Evolutionary conservation across 2,113 vertebrate species (phyloP), one percentile per base, ranked within the genome.

Genomic region (Pycnonotus jocosus): DNA sequence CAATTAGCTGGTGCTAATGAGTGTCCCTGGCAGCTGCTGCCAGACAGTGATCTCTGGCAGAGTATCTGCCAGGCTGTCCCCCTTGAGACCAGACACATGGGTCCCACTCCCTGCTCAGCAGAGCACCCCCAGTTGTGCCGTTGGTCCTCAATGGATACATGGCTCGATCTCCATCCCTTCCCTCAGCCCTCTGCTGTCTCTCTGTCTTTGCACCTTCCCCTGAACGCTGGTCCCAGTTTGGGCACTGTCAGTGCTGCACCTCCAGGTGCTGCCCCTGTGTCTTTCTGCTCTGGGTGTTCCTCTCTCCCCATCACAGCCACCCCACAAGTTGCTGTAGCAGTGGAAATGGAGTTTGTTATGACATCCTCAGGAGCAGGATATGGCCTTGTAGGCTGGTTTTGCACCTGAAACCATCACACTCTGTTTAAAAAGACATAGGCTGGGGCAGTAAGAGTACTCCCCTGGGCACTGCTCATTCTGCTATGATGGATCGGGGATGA

Each of bases 51-150:
- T 28, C 69, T 89, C 64, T 1, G 2, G 23, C 48, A 37, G 77
- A 57, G 16, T 37, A 11, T 56, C 72, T 87, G 30, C 35, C 50
- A 62, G 81, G 53, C 6, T 5, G 3, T 70, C 6, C 23, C 15
- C 5, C 8, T 0, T 6, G 6, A 48, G 47, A 30, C 18, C 0
- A 2, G 53, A 12, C 0, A 0, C 0, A 0, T 30, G 68, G 40
- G 27, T 89, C 40, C 25, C 8, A 7, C 31, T 66, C 20, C 38
- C 19, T 1, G 4, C 83, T 81, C 2, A 0, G 64, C 7, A 9
- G 58, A 62, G 56, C 69, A 74, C 33, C 51, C 56, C 84, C 0
- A 0, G 5, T 37, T 65, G 66, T 68, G 53, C 30, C 1, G 1
- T 28, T n/a, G 17, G 15, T 65, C 56, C 25, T 86, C 69, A 81